Percentiles rank a stretch among this genome's conserved stretches.
These are phyloP conservation scores for Melospiza melodia DNA, from an alignment of 2,113 vertebrate species.

Conservation along the genomic window DNA sequence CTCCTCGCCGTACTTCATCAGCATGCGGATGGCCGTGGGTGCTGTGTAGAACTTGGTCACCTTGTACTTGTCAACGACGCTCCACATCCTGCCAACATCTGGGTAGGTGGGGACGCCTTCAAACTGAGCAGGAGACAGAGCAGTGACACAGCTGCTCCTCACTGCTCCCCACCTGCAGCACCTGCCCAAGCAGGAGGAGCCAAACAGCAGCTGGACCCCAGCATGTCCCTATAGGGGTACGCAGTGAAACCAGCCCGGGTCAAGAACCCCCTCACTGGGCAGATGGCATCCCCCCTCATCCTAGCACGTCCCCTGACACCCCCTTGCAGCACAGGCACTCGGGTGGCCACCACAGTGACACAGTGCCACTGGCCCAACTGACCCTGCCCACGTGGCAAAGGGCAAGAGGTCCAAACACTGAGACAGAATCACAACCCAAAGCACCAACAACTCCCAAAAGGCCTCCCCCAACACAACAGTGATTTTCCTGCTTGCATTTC, in stretches of 20 bases:
- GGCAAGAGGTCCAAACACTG: not conserved
- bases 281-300: not conserved
- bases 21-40: conserved; percentile 92
- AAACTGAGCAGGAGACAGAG: conserved; percentile 80
- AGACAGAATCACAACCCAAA: not conserved
- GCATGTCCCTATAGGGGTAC: fast-evolving
- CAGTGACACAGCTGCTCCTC: not conserved
- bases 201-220: not conserved
- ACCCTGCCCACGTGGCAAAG: not conserved
- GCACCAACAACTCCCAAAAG: not conserved
- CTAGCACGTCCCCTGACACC: not conserved
- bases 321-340: not conserved
- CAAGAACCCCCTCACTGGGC: not conserved
- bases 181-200: not conserved
- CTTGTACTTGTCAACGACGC: conserved; percentile 90
- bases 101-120: conserved; percentile 97
- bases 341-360: not conserved
- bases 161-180: not conserved
- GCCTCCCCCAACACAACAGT: fast-evolving
- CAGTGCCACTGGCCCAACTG: not conserved
- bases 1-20: conserved; percentile 96
- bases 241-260: not conserved
- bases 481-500: not conserved
- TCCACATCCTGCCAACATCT: conserved; percentile 89
- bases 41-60: conserved; percentile 98